Conservation (phyloP, 2,797 vertebrate genomes). For the Hydrolagus colliei region DNA sequence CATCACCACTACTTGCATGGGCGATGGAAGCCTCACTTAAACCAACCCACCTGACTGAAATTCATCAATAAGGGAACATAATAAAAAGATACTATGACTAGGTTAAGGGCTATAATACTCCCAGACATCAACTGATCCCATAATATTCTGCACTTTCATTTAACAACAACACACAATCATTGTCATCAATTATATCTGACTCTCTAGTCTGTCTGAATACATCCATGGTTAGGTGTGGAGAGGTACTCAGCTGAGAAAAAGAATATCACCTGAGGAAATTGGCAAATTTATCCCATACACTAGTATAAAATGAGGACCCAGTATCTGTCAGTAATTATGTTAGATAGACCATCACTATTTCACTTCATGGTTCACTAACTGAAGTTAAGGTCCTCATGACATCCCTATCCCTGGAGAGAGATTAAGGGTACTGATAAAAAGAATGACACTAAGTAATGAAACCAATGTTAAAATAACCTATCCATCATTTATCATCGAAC, state of each 20-base stretch:
- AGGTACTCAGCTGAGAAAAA: not conserved
- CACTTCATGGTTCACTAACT: not conserved
- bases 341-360: not conserved
- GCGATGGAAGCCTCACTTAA: not conserved
- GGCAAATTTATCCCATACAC: not conserved
- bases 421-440: not conserved
- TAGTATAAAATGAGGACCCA: too few species aligned
- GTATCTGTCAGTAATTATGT: not conserved
- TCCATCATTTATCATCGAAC: constrained; percentile 6
- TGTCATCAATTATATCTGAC: not conserved
- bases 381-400: not conserved
- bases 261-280: not conserved
- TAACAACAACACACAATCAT: not conserved
- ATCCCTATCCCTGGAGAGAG: not conserved
- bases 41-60: not conserved
- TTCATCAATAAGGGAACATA: not conserved
- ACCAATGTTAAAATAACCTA: constrained; percentile 13
- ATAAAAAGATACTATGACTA: not conserved
- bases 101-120: not conserved
- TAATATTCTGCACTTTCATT: not conserved
- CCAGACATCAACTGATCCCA: too few species aligned
- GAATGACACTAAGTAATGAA: not conserved
- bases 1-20: too few species aligned
- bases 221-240: not conserved
- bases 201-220: not conserved